These are phyloP conservation scores for Zaprionus camerounensis DNA, from an alignment of 1,140 invertebrate genomes.

Conservation along the genomic window DNA sequence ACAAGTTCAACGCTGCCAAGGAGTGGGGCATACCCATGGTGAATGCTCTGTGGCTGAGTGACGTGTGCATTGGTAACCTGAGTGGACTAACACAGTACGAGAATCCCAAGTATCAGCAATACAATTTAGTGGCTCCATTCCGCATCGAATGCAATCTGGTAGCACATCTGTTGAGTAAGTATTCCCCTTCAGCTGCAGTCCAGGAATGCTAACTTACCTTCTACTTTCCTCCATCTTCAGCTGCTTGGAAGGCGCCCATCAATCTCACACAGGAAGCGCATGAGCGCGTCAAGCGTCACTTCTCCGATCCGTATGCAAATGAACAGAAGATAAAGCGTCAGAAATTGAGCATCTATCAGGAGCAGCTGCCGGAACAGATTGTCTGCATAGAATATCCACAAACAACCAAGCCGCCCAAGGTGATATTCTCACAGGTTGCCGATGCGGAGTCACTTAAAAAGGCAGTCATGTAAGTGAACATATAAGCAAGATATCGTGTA, in stretches of 20 bases:
- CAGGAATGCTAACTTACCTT: neutral
- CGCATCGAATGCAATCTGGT: constrained; percentile 94
- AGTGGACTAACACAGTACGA: constrained; percentile 92
- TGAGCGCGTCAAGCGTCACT: constrained; percentile 90
- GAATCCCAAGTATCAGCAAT: constrained; percentile 94
- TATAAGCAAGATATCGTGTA: too few relatives aligned
- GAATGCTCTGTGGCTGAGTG: constrained; percentile 96
- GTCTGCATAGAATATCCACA: constrained; percentile 81
- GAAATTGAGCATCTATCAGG: constrained; percentile 79
- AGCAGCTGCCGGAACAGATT: constrained; percentile 76
- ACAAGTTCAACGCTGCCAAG: constrained; percentile 94
- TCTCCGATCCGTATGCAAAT: constrained; percentile 84
- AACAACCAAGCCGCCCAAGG: constrained; percentile 86
- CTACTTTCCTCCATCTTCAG: constrained; percentile 84
- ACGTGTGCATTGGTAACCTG: constrained; percentile 95
- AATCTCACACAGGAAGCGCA: constrained; percentile 94
- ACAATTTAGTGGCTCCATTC: constrained; percentile 91
- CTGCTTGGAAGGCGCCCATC: constrained; percentile 95
- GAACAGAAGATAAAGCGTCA: constrained; percentile 86
- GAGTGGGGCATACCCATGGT: constrained; percentile 95
- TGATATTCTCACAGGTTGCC: constrained; percentile 86
- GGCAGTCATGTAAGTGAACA: constrained; percentile 72
- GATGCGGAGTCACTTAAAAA: constrained; percentile 79
- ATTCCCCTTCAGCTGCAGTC: neutral
- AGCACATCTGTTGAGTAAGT: constrained; percentile 95